Conservation (phyloP, 2,888 invertebrate species). For the Drosophila villosipedis region DNA sequence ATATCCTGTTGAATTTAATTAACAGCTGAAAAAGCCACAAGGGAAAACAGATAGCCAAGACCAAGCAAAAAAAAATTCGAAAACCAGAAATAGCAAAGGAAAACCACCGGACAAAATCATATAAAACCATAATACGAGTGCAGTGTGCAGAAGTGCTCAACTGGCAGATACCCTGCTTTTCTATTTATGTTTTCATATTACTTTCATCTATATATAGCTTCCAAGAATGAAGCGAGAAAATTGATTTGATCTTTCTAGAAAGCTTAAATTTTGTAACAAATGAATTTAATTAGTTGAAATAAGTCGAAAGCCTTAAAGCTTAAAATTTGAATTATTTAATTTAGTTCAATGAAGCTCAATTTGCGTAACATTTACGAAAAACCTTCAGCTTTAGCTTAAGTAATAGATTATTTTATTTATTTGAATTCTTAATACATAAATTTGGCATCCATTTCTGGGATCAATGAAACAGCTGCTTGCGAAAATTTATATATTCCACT, state of each 20-base stretch:
- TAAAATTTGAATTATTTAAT: neutral
- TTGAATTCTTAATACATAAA: neutral
- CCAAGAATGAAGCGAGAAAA: neutral
- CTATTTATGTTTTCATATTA: too few relatives aligned
- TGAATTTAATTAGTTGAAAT: neutral
- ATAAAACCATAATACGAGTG: slow-evolving; percentile 28
- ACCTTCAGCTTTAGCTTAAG: rapidly evolving
- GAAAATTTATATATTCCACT: neutral
- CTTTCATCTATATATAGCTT: rapidly evolving
- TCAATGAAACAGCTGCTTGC: neutral
- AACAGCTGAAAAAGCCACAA: slow-evolving; percentile 65
- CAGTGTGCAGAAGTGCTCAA: rapidly evolving
- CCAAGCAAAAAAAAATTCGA: slow-evolving; percentile 20
- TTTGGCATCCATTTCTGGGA: neutral
- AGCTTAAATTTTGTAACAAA: neutral
- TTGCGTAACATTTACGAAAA: neutral
- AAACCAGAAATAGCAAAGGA: slow-evolving; percentile 14
- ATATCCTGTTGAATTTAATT: slow-evolving; percentile 75
- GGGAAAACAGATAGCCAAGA: slow-evolving; percentile 39
- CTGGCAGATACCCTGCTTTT: neutral
- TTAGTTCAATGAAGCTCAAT: neutral
- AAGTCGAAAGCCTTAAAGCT: neutral
- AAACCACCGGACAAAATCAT: slow-evolving; percentile 35
- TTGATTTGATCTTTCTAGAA: neutral
- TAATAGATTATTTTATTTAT: neutral